A percentile compares a stretch with the other conserved stretches of the same genome.
Conservation (phyloP, 2,797 vertebrate genomes). For the Hemitrygon akajei region DNA sequence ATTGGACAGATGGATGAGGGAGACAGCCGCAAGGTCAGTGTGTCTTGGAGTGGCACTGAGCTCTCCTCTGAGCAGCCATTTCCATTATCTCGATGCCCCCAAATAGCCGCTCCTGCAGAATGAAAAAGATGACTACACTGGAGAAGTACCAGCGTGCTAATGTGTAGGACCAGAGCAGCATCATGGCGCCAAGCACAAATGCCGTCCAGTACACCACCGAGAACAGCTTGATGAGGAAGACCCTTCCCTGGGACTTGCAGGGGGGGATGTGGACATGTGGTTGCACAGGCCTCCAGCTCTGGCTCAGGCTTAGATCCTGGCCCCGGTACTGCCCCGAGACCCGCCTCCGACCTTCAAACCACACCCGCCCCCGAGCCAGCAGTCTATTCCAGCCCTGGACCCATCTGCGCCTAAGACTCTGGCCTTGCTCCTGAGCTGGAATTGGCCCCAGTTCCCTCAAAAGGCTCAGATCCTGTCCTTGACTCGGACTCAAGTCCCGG, state of each 20-base stretch:
- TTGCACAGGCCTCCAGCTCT: too few relatives aligned
- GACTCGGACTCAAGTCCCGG: background rate
- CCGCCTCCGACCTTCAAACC: too few relatives aligned
- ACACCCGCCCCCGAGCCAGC: background rate
- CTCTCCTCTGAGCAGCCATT: slow-evolving; percentile 69
- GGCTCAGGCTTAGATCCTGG: accelerated
- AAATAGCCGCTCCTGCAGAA: slow-evolving; percentile 71
- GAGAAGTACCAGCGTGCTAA: slow-evolving; percentile 69
- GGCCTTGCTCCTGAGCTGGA: background rate
- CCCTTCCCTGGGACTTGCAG: slow-evolving; percentile 84
- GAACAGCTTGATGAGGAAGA: slow-evolving; percentile 69
- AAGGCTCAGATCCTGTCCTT: background rate
- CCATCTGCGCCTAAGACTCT: too few relatives aligned
- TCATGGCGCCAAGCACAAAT: slow-evolving; percentile 65
- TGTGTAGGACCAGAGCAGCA: slow-evolving; percentile 68
- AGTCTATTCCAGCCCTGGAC: too few relatives aligned
- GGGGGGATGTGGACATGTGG: slow-evolving; percentile 61
- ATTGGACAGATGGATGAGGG: background rate
- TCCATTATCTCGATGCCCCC: slow-evolving; percentile 89
- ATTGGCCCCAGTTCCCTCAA: background rate
- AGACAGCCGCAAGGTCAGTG: background rate
- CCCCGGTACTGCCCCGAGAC: too few relatives aligned
- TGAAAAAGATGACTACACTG: slow-evolving; percentile 60
- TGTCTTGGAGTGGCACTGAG: slow-evolving; percentile 2
- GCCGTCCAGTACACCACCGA: slow-evolving; percentile 83